Conservation (phyloP, 2,888 invertebrate genomes). For the Aquatica leii region DNA sequence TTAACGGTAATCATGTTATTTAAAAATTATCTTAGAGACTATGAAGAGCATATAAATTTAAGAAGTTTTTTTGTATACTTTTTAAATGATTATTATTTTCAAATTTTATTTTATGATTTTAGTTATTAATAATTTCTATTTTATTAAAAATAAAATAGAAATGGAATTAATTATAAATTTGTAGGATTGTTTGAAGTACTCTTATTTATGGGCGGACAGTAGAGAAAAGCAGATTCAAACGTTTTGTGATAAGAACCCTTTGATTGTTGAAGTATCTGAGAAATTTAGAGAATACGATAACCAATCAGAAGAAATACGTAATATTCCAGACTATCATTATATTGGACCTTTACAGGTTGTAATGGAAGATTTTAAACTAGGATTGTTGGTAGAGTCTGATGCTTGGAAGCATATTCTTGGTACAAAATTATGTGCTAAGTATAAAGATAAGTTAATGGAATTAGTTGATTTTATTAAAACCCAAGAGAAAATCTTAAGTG, state of each 20-base stretch:
- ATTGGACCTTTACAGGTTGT: conserved; percentile 81
- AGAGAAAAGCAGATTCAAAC: conserved; percentile 72
- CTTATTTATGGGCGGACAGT: conserved; percentile 79
- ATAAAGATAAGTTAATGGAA: conserved; percentile 73
- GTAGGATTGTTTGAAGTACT: conserved; percentile 63
- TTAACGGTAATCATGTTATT: conserved; percentile 66
- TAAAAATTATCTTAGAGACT: too few species aligned
- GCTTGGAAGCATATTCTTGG: conserved; percentile 82
- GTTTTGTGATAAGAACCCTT: conserved; percentile 75
- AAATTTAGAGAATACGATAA: conserved; percentile 76
- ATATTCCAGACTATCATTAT: conserved; percentile 68
- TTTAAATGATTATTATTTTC: too few species aligned
- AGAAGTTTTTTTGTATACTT: too few species aligned
- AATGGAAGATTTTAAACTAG: conserved; percentile 68
- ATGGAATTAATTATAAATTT: too few species aligned
- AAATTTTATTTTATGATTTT: too few species aligned
- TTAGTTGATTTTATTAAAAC: conserved; percentile 81
- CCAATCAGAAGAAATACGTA: conserved; percentile 70
- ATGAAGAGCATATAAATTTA: too few species aligned
- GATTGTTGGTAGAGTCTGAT: conserved; percentile 76
- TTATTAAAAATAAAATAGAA: too few species aligned
- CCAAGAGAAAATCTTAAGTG: conserved; percentile 73
- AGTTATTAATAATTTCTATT: too few species aligned
- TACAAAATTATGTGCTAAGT: conserved; percentile 71
- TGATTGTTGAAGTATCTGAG: conserved; percentile 78